Base-by-base conservation (phyloP, 2,797 vertebrate species). In the Cyprinodon diabolis region DNA sequence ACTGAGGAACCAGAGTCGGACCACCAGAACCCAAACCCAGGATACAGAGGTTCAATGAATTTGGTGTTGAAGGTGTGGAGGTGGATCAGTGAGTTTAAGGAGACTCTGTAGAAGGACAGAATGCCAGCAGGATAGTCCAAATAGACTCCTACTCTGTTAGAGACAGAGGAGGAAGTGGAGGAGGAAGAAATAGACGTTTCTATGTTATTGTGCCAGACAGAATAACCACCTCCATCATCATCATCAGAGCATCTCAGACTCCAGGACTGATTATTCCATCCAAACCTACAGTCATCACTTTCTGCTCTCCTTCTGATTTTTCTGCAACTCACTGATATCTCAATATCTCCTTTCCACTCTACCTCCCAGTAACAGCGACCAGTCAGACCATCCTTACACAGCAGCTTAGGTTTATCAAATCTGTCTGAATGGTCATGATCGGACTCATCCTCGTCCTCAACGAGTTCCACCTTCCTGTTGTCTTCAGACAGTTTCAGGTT, bases 351-450 rank as follows among this genome's bases (percentile, higher is more conserved):
- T 1, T 45, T 66, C 65, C 65, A 66, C 65, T 66, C 45, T 2
- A 66, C 47, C 65, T 66, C 65, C 65, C 65, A 66, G 65, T 66
- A 66, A 66, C 65, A 66, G 47, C 45, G 23, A 66, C 65, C 65
- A 15, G 45, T 66, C 45, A 66, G 65, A 49, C 2, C 65, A 48
- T 13, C n/a, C 25, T 6, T 9, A 49, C 65, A 66, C 43, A 48
- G 45, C 45, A 66, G 65, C 45, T 48, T 23, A 48, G n/a, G 45
- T 5, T 4, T 6, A 17, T 48, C 45, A 66, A 66, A 66, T 6
- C n/a, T 48, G 45, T 66, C 45, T 25, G 43, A 1, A 49, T 48
- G 43, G 48, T 66, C 21, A 15, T 43, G 45, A 47, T 47, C 30
- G 30, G 30, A 30, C 30, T 30, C 30, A 30, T 30, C 30, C 30